Evolutionary conservation across 1,140 invertebrate genomes (phyloP).

Genomic region (Heliothis virescens): DNA sequence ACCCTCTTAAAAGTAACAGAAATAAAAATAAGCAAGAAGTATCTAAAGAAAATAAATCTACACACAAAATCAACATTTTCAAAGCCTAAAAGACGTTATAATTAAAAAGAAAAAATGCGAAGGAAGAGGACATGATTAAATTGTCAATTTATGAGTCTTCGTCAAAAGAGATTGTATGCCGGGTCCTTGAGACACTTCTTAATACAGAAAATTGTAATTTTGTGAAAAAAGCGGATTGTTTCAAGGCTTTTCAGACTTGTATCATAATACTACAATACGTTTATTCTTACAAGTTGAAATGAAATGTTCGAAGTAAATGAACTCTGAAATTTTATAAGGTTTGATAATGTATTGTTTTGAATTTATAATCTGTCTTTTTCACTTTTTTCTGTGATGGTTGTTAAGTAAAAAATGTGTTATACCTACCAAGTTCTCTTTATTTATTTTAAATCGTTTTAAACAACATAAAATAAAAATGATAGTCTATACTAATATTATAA

Average conservation of each 20-base stretch:
- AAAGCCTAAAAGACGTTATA: conserved; percentile 22
- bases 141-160: conserved; percentile 29
- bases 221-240: conserved; percentile 16
- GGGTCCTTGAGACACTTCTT: conserved; percentile 2
- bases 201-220: conserved; percentile 30
- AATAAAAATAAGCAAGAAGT: too few relatives aligned
- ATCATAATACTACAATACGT: conserved; percentile 6
- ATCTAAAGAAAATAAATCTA: not conserved
- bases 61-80: not conserved
- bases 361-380: not conserved
- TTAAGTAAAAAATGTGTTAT: not conserved
- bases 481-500: too few relatives aligned
- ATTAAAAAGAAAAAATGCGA: conserved; percentile 13
- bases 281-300: not conserved
- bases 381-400: not conserved
- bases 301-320: conserved; percentile 9
- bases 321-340: conserved; percentile 8
- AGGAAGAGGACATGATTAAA: conserved; percentile 27
- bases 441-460: too few relatives aligned
- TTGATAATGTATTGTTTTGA: conserved; percentile 5
- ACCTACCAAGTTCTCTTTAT: too few relatives aligned
- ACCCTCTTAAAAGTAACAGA: not conserved
- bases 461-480: too few relatives aligned
- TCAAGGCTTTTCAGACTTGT: not conserved
- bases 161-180: conserved; percentile 28